Evolutionary conservation across 2,888 invertebrate genomes (phyloP).

Genomic region (Eristalis intricaria): DNA sequence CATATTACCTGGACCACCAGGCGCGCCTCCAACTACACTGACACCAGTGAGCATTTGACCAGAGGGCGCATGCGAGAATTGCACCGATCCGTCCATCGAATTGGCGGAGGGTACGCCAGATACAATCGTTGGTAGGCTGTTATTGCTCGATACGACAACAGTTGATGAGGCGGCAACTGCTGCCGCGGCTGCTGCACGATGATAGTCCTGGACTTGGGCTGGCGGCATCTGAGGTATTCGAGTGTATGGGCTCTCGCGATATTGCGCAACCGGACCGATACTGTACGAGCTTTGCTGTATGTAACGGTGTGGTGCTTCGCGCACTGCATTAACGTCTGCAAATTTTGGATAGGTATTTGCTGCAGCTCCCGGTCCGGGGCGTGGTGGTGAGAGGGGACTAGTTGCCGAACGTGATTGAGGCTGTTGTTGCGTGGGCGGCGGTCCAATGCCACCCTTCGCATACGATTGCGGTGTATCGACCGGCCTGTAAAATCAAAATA

Average conservation of each 20-base stretch:
- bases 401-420: constrained; percentile 80
- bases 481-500: constrained; percentile 79
- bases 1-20: constrained; percentile 73
- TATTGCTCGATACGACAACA: constrained; percentile 75
- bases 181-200: constrained; percentile 76
- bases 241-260: constrained; percentile 80
- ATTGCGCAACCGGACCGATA: constrained; percentile 78
- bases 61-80: constrained; percentile 66
- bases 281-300: constrained; percentile 80
- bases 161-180: constrained; percentile 72
- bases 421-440: constrained; percentile 75
- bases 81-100: constrained; percentile 71
- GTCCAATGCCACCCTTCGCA: constrained; percentile 78
- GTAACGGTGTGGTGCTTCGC: constrained; percentile 80
- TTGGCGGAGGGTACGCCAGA: constrained; percentile 86
- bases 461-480: constrained; percentile 80
- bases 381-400: constrained; percentile 81
- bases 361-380: constrained; percentile 79
- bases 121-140: constrained; percentile 80
- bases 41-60: constrained; percentile 74
- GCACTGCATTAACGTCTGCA: constrained; percentile 78
- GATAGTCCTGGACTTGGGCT: constrained; percentile 77
- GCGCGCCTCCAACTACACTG: constrained; percentile 70
- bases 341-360: constrained; percentile 80
- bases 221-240: constrained; percentile 79